Conservation (phyloP, 2,888 invertebrate species). For the Coelopa pilipes region DNA sequence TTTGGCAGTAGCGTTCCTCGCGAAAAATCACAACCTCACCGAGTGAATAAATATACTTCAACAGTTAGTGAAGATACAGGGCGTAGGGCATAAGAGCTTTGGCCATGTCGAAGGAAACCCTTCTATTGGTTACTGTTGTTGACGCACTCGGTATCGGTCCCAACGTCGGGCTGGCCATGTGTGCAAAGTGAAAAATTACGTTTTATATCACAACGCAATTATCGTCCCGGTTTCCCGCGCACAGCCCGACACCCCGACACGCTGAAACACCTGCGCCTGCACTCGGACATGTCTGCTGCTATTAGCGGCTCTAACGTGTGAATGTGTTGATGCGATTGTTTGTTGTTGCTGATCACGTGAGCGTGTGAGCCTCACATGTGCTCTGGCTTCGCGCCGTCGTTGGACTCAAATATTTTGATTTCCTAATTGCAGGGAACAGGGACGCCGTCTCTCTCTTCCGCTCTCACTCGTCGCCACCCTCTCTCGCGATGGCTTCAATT, state of each 20-base stretch:
- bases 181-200: slow-evolving; percentile 1
- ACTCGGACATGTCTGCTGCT: background rate
- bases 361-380: background rate
- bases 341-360: slow-evolving; percentile 7
- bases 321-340: slow-evolving; percentile 10
- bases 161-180: background rate
- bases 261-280: no score
- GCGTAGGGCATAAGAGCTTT: no score
- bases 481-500: no score
- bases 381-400: background rate
- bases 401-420: background rate
- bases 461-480: background rate
- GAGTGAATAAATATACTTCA: no score
- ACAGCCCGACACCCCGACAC: background rate
- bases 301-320: slow-evolving; percentile 12
- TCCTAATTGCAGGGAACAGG: background rate
- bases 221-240: background rate
- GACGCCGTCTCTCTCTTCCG: background rate
- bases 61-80: no score
- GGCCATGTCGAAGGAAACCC: no score
- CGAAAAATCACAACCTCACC: no score
- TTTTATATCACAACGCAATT: slow-evolving; percentile 5
- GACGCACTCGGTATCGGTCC: no score
- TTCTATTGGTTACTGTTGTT: no score
- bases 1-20: no score